These are phyloP conservation scores for Zapus hudsonius DNA, from an alignment of 2,113 vertebrate species.

Conservation along the genomic window DNA sequence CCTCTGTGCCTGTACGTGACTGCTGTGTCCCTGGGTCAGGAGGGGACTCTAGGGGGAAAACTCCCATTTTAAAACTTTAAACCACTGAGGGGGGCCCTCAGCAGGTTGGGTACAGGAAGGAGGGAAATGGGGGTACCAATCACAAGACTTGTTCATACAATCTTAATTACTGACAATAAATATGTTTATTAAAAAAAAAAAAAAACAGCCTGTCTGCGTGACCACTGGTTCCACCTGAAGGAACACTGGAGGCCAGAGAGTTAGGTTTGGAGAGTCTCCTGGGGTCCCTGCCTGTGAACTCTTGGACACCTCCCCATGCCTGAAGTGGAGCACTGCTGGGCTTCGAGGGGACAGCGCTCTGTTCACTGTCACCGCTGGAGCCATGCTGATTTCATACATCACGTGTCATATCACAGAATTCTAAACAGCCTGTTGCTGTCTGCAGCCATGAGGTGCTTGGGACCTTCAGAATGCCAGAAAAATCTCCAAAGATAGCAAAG, in stretches of 20 bases:
- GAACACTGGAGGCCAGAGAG: background rate
- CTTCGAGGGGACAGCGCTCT: background rate
- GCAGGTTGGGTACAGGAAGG: too few species aligned
- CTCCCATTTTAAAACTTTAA: too few species aligned
- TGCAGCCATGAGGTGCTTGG: background rate
- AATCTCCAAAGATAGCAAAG: conserved; percentile 46
- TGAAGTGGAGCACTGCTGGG: background rate
- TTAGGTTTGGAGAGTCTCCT: background rate
- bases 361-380: background rate
- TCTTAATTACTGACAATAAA: too few species aligned
- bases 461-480: conserved; percentile 21
- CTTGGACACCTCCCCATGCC: background rate
- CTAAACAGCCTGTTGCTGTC: background rate
- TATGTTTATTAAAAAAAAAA: too few species aligned
- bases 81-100: too few species aligned
- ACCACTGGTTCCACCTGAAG: background rate
- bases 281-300: too few species aligned
- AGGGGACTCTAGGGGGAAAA: background rate
- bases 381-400: fast-evolving
- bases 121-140: too few species aligned
- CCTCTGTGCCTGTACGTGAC: background rate
- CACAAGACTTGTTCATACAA: too few species aligned
- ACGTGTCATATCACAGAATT: background rate
- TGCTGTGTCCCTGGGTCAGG: background rate
- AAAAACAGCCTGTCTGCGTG: background rate